Evolutionary conservation across 2,888 invertebrate species (phyloP).

Genomic region (Zelleria hepariella): DNA sequence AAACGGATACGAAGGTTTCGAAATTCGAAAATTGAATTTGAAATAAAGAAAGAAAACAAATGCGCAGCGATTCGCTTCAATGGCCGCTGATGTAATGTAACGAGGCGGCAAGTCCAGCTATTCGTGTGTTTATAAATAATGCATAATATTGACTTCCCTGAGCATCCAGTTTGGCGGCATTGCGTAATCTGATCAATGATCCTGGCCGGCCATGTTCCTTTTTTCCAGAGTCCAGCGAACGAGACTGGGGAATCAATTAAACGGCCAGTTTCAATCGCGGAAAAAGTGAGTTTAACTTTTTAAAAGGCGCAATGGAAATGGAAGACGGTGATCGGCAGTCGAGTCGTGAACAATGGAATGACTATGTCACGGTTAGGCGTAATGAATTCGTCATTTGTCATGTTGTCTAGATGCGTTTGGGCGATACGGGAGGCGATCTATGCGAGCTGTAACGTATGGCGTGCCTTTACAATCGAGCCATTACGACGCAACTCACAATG

Average conservation of each 20-base stretch:
- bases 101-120: conserved; percentile 17
- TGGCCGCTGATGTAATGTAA: conserved; percentile 10
- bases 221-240: conserved; percentile 23
- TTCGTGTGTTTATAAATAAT: conserved; percentile 49
- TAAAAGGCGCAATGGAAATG: conserved; percentile 31
- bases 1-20: conserved; percentile 4
- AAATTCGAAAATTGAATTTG: conserved; percentile 7
- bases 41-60: neutral
- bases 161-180: conserved; percentile 63
- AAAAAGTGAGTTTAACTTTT: conserved; percentile 29
- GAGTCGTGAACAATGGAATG: conserved; percentile 26
- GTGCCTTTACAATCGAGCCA: conserved; percentile 26
- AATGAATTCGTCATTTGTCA: conserved; percentile 43
- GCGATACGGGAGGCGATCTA: conserved; percentile 9
- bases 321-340: conserved; percentile 28
- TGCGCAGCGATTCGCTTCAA: conserved; percentile 4
- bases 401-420: conserved; percentile 17
- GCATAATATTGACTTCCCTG: conserved; percentile 48
- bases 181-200: conserved; percentile 68
- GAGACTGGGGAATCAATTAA: conserved; percentile 54
- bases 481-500: conserved; percentile 51
- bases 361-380: conserved; percentile 26
- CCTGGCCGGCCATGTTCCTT: conserved; percentile 43
- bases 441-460: conserved; percentile 20
- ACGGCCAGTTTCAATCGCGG: conserved; percentile 32